Conservation (phyloP, 2,888 invertebrate genomes). For the Hecatera dysodea region DNA sequence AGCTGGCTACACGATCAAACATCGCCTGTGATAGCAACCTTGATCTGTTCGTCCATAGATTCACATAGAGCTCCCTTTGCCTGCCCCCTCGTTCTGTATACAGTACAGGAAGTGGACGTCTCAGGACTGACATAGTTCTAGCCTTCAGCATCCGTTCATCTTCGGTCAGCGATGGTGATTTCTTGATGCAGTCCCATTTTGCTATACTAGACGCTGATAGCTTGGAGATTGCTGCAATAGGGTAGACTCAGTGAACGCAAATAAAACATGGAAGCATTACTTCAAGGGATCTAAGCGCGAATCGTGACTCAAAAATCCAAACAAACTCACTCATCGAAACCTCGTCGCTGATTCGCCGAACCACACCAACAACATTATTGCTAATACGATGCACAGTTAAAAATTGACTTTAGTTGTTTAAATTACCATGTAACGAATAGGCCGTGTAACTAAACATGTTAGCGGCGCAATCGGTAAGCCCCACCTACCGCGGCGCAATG, state of each 20-base stretch:
- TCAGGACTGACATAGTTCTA: not conserved
- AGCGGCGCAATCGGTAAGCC: no score
- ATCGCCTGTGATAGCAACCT: not conserved
- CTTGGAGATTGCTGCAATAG: constrained; percentile 26
- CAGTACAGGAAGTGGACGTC: not conserved
- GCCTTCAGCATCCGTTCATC: not conserved
- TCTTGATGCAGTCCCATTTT: not conserved
- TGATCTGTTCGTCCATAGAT: constrained; percentile 6
- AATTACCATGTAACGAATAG: no score
- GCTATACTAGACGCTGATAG: not conserved
- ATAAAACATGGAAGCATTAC: not conserved
- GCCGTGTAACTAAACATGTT: no score
- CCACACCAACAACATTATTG: no score
- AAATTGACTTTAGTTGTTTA: no score
- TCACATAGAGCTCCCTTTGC: not conserved
- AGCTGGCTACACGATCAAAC: not conserved
- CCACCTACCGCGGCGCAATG: no score
- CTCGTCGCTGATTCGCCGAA: no score
- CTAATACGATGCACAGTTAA: no score
- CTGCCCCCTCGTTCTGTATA: no score
- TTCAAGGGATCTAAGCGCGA: no score
- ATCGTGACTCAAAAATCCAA: no score
- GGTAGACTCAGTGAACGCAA: not conserved
- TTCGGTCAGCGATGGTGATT: not conserved
- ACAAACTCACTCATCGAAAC: no score